phyloP scores from a whole-genome alignment of 2,888 invertebrate genomes.

The Eilema sororculum region DNA sequence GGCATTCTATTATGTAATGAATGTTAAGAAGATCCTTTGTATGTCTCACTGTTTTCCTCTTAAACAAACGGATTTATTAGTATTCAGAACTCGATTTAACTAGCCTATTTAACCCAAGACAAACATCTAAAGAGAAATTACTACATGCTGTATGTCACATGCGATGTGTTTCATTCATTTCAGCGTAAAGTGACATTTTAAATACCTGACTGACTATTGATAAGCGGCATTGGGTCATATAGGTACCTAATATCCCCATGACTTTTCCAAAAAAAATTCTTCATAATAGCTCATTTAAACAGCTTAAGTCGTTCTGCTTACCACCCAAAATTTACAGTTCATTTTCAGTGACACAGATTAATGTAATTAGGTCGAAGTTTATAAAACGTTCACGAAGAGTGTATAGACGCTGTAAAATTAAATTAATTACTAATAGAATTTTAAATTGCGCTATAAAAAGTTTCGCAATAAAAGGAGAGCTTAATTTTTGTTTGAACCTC shows the following conservation, averaged over 20 bases:
- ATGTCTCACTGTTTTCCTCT: constrained; percentile 14
- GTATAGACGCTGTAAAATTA: not conserved
- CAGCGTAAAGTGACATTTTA: no score
- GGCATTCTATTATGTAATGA: constrained; percentile 7
- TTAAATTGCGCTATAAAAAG: not conserved
- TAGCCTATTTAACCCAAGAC: not conserved
- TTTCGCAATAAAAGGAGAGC: not conserved
- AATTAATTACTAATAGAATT: constrained; percentile 1
- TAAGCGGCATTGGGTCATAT: no score
- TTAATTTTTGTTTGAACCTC: not conserved
- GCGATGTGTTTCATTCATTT: no score
- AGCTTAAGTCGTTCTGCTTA: no score
- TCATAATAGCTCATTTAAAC: no score
- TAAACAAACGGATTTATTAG: constrained; percentile 14
- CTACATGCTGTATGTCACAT: not conserved
- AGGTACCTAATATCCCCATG: no score
- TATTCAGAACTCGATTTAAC: constrained; percentile 10
- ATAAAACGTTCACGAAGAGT: not conserved
- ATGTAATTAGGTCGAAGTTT: not conserved
- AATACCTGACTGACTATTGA: no score
- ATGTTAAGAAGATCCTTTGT: not conserved
- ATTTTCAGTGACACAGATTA: not conserved
- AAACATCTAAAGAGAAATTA: constrained; percentile 5
- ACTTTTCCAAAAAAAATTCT: no score
- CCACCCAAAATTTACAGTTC: not conserved